Evolutionary conservation across 1,140 invertebrate species (phyloP).

Genomic region (Brachionus asplanchnoidis): DNA sequence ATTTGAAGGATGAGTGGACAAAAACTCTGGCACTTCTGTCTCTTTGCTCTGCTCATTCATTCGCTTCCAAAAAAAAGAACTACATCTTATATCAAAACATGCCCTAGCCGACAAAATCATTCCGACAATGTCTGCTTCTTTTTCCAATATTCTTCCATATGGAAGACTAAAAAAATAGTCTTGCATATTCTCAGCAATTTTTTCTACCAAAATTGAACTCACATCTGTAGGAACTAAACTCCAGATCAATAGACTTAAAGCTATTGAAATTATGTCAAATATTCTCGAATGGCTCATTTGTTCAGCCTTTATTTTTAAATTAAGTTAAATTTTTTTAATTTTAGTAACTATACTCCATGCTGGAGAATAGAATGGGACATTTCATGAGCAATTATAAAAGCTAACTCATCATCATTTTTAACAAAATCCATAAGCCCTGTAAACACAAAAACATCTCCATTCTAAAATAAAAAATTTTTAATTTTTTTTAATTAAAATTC

Average conservation of each 20-base stretch:
- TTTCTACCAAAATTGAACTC: not conserved
- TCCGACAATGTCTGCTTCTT: constrained; percentile 66
- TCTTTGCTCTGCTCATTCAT: constrained; percentile 52
- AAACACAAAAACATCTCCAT: constrained; percentile 64
- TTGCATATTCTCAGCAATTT: constrained; percentile 38
- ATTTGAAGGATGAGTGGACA: constrained; percentile 65
- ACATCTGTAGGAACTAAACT: not conserved
- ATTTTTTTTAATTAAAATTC: too few relatives aligned
- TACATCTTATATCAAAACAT: constrained; percentile 65
- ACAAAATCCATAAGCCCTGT: constrained; percentile 61
- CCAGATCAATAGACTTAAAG: not conserved
- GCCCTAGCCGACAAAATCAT: constrained; percentile 64
- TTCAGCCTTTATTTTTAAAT: not conserved
- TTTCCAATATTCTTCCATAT: constrained; percentile 62
- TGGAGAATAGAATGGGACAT: constrained; percentile 64
- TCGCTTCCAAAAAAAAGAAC: constrained; percentile 62
- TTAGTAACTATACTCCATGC: constrained; percentile 60
- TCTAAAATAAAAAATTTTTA: constrained; percentile 50
- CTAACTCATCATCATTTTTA: constrained; percentile 63
- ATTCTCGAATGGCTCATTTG: constrained; percentile 16
- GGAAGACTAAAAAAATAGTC: constrained; percentile 59
- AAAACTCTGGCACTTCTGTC: constrained; percentile 57
- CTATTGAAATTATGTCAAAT: constrained; percentile 21
- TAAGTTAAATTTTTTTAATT: not conserved
- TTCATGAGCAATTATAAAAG: constrained; percentile 64